Evolutionary conservation across 2,113 vertebrate species (phyloP), one percentile per base, ranked within the genome.

Genomic region (Mola mola): DNA sequence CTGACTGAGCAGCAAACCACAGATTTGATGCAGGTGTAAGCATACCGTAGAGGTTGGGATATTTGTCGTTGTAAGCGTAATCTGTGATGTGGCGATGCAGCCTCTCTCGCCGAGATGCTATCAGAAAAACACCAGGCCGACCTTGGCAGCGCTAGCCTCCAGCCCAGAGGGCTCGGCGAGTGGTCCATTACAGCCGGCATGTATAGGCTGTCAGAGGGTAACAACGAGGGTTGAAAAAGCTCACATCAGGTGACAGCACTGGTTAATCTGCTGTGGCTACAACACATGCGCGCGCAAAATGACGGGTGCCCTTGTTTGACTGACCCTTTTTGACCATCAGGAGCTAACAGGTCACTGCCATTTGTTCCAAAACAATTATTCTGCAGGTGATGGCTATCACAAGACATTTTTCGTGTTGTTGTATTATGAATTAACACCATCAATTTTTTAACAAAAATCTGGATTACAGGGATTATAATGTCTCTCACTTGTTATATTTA

Each of bases 151-250:
- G 52, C 42, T 9, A 50, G 40, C 46, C 29, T 60, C 42, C 20
- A 12, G 21, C 42, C 50, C 10, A 8, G 36, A 57, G 15, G 25
- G 40, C 15, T 44, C 4, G 28, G 53, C 63, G 43, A 81, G 78
- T 65, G 50, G 81, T 73, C 63, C 16, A 13, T 73, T 68, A 52
- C 62, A 34, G 38, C 43, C 28, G 64, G 34, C 55, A 57, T 64
- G 66, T 62, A 60, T 68, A 17, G 51, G 38, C 37, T 67, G 76
- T 73, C 72, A 64, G 60, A 46, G 20, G 41, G 63, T 26, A 82
- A 64, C 66, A 72, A 49, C 40, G 70, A 63, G 75, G 65, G 42
- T 52, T 38, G 71, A 51, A 57, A 67, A 85, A 79, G 66, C 81
- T 81, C 72, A 79, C 68, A 62, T 67, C 64, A 51, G 48, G 66